These are phyloP conservation scores for Aurelia aurita DNA, from an alignment of 30 jellyfish, hydroid and myxozoan genomes.

Conservation along the genomic window DNA sequence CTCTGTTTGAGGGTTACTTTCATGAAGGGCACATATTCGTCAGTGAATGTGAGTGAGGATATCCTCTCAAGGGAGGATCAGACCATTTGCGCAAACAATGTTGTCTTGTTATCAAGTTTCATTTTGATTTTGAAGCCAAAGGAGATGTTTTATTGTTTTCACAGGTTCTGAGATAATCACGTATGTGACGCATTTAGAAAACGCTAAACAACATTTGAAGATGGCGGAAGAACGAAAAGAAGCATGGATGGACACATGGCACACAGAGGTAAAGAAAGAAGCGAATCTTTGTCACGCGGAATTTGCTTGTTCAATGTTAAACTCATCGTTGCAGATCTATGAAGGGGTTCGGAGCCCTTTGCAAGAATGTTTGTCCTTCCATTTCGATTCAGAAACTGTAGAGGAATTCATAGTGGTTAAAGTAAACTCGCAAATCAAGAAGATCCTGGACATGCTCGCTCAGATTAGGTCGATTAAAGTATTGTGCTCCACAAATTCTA, in stretches of 20 bases:
- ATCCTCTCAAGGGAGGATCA: too few species aligned
- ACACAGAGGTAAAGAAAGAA: conserved; percentile 72
- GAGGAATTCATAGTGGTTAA: conserved; percentile 90
- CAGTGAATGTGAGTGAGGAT: too few species aligned
- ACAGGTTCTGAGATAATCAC: conserved; percentile 87
- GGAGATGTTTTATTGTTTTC: background rate
- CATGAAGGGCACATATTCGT: too few species aligned
- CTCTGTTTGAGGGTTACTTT: too few species aligned
- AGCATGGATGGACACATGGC: conserved; percentile 99
- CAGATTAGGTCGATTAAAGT: conserved; percentile 58
- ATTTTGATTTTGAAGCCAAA: too few species aligned
- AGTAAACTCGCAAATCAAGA: conserved; percentile 79
- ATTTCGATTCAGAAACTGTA: conserved; percentile 93
- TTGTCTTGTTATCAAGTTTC: too few species aligned
- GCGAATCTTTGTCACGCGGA: conserved; percentile 85
- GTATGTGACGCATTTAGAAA: conserved; percentile 77
- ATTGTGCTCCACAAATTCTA: conserved; percentile 17
- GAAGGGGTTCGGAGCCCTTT: conserved; percentile 85
- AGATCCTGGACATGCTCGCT: conserved; percentile 60
- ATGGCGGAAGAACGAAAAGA: conserved; percentile 86
- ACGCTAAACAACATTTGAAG: conserved; percentile 80
- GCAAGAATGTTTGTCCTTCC: conserved; percentile 90
- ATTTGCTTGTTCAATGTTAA: conserved; percentile 68
- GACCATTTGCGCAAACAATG: too few species aligned
- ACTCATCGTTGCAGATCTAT: conserved; percentile 70